Evolutionary conservation across 2,888 invertebrate species (phyloP), one percentile per base, ranked within the genome.

Genomic region (Sturmia bella): DNA sequence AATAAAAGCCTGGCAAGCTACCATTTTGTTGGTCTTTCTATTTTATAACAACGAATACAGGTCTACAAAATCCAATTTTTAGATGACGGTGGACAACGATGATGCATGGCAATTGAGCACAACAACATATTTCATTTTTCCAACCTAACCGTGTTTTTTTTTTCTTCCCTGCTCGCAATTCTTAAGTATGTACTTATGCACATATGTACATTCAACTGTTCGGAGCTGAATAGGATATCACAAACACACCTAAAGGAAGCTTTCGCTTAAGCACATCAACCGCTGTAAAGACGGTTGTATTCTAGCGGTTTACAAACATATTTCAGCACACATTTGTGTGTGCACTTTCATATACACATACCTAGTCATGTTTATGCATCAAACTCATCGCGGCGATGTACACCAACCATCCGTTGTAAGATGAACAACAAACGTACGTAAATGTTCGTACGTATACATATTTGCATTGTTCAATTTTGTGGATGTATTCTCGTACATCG

Each of bases 41-140:
- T 50, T 74, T 68, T 43, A 13, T 6, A 13, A 17, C 17, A 69
- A 56, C 39, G 61, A 72, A 45, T 13, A 59, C 37, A 50, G 43
- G 27, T 39, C 32, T 39, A 12, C 19, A 61, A 68, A 54, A 48
- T 41, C 37, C n/a, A 43, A 52, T 45, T 37, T 37, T 32, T 41
- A 70, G 63, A 74, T 63, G 76, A 45, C 45, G 75, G 80, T 83
- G 85, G 83, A 84, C 84, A 84, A 72, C 63, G 69, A 72, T 57
- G 74, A 80, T 72, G 73, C 54, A 32, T 66, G 13, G 19, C 57
- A 63, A 76, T 63, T 81, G 45, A 74, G 59, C 52, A 76, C 66
- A 54, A 64, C 63, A 66, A 75, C 70, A 57, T 69, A 45, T 73
- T 48, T 66, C 50, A 37, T 63, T 37, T 66, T 70, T 56, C 59